These are phyloP conservation scores for Coturnix japonica DNA, from an alignment of 2,113 vertebrate genomes.

Conservation along the genomic window DNA sequence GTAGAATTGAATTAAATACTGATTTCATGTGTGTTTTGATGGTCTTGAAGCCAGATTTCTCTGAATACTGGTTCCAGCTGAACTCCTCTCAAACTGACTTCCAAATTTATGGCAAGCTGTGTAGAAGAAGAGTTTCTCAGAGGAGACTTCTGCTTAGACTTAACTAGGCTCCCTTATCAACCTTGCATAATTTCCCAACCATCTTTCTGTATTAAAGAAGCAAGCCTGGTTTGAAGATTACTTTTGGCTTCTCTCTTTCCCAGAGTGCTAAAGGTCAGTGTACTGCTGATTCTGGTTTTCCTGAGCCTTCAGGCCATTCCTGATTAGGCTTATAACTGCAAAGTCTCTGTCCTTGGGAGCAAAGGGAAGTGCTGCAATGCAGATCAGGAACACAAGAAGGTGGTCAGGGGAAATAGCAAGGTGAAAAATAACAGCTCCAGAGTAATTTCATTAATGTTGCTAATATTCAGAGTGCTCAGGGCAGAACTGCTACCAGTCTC, in stretches of 20 bases:
- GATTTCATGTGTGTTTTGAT: background rate
- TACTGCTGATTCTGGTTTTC: background rate
- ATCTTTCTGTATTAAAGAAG: background rate
- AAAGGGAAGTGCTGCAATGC: slow-evolving; percentile 37
- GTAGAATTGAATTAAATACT: background rate
- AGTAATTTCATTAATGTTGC: slow-evolving; percentile 49
- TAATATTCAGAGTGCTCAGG: background rate
- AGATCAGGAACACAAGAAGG: slow-evolving; percentile 17
- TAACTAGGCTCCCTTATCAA: background rate
- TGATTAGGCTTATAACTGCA: slow-evolving; percentile 11
- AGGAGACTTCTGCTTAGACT: background rate
- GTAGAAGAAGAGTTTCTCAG: rapidly evolving
- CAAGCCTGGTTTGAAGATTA: slow-evolving; percentile 20
- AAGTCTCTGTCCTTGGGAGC: slow-evolving; percentile 15
- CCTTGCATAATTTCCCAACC: background rate
- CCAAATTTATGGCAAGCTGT: background rate
- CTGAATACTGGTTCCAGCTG: background rate
- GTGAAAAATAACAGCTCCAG: slow-evolving; percentile 44
- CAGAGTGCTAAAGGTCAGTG: slow-evolving; percentile 23
- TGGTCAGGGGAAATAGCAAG: background rate
- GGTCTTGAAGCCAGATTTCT: background rate
- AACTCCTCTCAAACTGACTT: background rate
- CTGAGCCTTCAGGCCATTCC: slow-evolving; percentile 34
- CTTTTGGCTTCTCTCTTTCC: slow-evolving; percentile 25
- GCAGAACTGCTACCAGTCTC: slow-evolving; percentile 18